Conservation (phyloP, 2,113 vertebrate species). For the Sphaerodactylus townsendi region DNA sequence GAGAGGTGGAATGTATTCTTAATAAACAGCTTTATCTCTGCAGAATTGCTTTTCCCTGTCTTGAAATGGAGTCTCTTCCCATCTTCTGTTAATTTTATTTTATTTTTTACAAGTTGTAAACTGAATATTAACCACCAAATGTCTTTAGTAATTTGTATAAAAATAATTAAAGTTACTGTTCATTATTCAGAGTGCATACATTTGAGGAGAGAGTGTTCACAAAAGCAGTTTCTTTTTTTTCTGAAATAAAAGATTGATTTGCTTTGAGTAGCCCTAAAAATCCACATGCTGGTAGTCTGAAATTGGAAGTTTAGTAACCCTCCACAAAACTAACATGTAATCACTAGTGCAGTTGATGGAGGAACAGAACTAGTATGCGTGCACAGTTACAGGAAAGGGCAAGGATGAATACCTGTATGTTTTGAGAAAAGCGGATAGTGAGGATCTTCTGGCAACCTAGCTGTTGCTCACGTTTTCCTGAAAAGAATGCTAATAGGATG, state of each 20-base stretch:
- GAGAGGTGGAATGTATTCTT: conserved; percentile 69
- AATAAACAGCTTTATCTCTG: conserved; percentile 63
- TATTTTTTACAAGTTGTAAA: neutral
- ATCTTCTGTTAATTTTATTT: neutral
- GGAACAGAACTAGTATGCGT: neutral
- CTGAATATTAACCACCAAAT: neutral
- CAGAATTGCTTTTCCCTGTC: conserved; percentile 44
- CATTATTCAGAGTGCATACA: neutral
- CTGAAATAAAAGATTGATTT: neutral
- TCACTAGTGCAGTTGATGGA: neutral
- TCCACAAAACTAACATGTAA: neutral
- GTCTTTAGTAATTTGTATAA: neutral
- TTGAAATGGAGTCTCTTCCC: conserved; percentile 34
- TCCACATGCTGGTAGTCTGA: neutral
- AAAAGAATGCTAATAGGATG: no score
- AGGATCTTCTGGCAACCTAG: no score
- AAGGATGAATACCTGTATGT: neutral
- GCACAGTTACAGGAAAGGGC: no score
- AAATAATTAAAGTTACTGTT: neutral
- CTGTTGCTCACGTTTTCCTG: no score
- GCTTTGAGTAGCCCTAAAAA: neutral
- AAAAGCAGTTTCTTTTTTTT: neutral
- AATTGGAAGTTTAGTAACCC: neutral
- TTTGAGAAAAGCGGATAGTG: neutral
- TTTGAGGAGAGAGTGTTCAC: neutral